Evolutionary conservation across 2,888 invertebrate species (phyloP).

Genomic region (Hemithea aestivaria): DNA sequence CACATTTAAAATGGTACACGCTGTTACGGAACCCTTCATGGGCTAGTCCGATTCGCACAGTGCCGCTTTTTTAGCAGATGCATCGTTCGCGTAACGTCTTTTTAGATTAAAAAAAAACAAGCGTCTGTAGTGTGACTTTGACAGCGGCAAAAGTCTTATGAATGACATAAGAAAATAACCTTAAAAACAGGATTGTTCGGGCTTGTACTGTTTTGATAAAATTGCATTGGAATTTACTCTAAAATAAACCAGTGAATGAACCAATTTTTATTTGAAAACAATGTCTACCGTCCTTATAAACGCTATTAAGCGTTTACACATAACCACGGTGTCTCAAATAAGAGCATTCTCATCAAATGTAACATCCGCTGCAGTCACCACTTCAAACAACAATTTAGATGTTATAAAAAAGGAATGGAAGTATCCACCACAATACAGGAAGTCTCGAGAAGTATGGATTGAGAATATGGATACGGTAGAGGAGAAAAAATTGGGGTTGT

Average conservation of each 20-base stretch:
- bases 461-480: constrained; percentile 88
- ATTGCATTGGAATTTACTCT: too few relatives aligned
- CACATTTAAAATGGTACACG: too few relatives aligned
- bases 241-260: not conserved
- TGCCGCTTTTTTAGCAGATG: too few relatives aligned
- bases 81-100: too few relatives aligned
- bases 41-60: too few relatives aligned
- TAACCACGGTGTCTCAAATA: constrained; percentile 46
- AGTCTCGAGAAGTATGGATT: constrained; percentile 90
- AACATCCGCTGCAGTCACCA: constrained; percentile 29
- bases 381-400: constrained; percentile 39
- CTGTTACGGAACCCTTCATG: too few relatives aligned
- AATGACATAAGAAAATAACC: too few relatives aligned
- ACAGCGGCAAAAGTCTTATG: too few relatives aligned
- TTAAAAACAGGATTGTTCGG: too few relatives aligned
- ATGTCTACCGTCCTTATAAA: constrained; percentile 60
- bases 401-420: constrained; percentile 67
- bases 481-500: constrained; percentile 88
- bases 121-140: too few relatives aligned
- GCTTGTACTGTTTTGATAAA: too few relatives aligned
- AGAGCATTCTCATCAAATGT: constrained; percentile 45
- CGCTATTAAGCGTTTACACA: constrained; percentile 57
- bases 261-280: constrained; percentile 3
- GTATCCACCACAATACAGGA: constrained; percentile 75
- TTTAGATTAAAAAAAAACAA: too few relatives aligned